phyloP scores from a whole-genome alignment of 2,888 invertebrate genomes.

The Drosophila aldrichi region DNA sequence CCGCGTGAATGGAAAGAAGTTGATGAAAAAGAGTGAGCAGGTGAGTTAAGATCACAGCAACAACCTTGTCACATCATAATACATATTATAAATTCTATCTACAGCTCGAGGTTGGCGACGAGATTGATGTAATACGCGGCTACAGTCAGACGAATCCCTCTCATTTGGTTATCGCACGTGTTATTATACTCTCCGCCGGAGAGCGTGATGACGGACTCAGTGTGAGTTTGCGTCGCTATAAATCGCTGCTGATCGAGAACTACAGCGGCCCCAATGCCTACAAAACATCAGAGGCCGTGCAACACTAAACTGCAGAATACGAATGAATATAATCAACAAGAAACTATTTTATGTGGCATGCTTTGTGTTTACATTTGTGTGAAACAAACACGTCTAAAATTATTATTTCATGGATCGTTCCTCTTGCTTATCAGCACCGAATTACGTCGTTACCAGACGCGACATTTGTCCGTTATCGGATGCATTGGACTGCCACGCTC shows the following conservation, averaged over 20 bases:
- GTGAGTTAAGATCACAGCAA: conserved; percentile 85
- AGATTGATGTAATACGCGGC: conserved; percentile 91
- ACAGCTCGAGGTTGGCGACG: conserved; percentile 89
- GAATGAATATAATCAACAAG: background rate
- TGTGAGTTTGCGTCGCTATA: conserved; percentile 89
- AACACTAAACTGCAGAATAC: conserved; percentile 76
- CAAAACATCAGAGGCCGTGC: conserved; percentile 85
- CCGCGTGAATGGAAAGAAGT: conserved; percentile 91
- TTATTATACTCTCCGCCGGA: conserved; percentile 87
- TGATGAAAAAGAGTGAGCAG: conserved; percentile 90
- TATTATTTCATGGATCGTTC: conserved; percentile 20
- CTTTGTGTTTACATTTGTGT: conserved; percentile 10
- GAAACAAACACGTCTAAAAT: conserved; percentile 9
- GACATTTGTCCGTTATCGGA: conserved; percentile 70
- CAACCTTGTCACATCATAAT: background rate
- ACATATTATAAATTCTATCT: conserved; percentile 59
- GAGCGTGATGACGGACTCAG: conserved; percentile 87
- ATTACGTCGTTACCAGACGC: conserved; percentile 72
- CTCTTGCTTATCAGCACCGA: conserved; percentile 38
- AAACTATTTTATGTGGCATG: conserved; percentile 13
- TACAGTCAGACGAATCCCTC: conserved; percentile 89
- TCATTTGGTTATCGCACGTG: conserved; percentile 89
- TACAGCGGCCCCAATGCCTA: conserved; percentile 86
- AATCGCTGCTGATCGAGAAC: conserved; percentile 90
- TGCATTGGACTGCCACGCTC: conserved; percentile 80